phyloP scores from a whole-genome alignment of 2,888 invertebrate genomes.

The Xanthia togata region DNA sequence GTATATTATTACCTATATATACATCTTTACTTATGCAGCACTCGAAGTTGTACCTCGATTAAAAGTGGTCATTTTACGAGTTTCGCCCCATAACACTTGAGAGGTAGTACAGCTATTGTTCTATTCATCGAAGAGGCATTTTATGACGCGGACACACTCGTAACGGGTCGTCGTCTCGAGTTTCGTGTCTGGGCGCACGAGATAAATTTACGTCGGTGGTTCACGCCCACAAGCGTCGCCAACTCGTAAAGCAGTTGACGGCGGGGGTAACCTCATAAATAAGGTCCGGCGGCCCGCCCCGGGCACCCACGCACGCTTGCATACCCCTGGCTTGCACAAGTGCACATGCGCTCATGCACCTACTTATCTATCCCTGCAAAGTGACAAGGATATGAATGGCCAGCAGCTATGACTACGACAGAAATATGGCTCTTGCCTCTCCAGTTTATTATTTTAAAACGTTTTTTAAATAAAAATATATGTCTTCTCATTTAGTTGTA shows the following conservation, averaged over 20 bases:
- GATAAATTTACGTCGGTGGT: slow-evolving; percentile 81
- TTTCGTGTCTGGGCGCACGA: slow-evolving; percentile 75
- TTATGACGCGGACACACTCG: slow-evolving; percentile 79
- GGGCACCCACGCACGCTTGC: slow-evolving; percentile 64
- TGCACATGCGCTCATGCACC: slow-evolving; percentile 58
- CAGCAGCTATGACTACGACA: slow-evolving; percentile 40
- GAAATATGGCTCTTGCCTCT: slow-evolving; percentile 46
- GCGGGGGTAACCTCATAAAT: slow-evolving; percentile 80
- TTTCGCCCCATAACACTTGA: slow-evolving; percentile 68
- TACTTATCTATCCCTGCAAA: slow-evolving; percentile 54
- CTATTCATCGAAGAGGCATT: slow-evolving; percentile 84
- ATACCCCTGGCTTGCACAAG: slow-evolving; percentile 35
- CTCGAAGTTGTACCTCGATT: slow-evolving; percentile 44
- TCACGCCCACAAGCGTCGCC: slow-evolving; percentile 81
- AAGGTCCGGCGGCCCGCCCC: slow-evolving; percentile 71
- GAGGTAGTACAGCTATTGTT: slow-evolving; percentile 73
- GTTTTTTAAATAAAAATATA: slow-evolving; percentile 43
- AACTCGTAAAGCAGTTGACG: slow-evolving; percentile 83
- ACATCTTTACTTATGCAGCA: slow-evolving; percentile 25
- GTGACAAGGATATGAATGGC: slow-evolving; percentile 59
- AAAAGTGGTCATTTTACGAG: slow-evolving; percentile 70
- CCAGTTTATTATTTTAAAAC: slow-evolving; percentile 42
- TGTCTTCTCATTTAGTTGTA: slow-evolving; percentile 38
- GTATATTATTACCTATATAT: slow-evolving; percentile 2
- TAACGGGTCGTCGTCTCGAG: slow-evolving; percentile 70